Base-by-base conservation (phyloP, 2,888 invertebrate species). In the Pheosia tremula region DNA sequence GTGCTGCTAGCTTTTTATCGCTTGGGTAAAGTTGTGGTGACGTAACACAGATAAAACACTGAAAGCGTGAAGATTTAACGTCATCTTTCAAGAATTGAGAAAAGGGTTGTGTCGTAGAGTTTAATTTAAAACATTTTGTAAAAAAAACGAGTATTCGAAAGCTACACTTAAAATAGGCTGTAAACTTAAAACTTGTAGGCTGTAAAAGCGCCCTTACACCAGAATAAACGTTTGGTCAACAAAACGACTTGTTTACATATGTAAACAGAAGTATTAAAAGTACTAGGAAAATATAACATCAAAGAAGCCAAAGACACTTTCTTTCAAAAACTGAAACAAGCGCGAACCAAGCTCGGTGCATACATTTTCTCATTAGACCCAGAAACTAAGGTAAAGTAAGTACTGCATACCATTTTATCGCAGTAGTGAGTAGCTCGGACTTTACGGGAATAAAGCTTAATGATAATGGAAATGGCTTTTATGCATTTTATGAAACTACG, bases 1-100 rank as follows among this genome's bases (percentile, higher is more conserved):
- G 74, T 73, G 72, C 71, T 66, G 66, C 24, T 24, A 24, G 76
- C 72, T 79, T 79, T 81, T 82, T 81, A 81, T 74, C 63, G 64
- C 60, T 56, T 58, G 68, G 53, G 56, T 54, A 64, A 62, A 73
- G 72, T 68, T 63, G 56, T 38, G 53, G 50, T 56, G 66, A 62
- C 65, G 59, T 63, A 59, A 52, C 10, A 24, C 0, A 10, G 37
- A 38, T 9, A 38, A 54, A 54, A 54, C 5, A 11, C 37, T 54
- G 9, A 54, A 38, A 9, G 8, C 36, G 8, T 52, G 36, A 24
- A 52, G 52, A 52, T 36, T 52, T 36, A 36, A 36, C 36, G 36
- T 49, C 9, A 43, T 43, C 43, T 9, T 43, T 43, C 43, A 10
- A 9, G 43, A 9, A 10, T 9, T 9, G 43, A 47, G 4, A n/a